A percentile compares a stretch with the other conserved stretches of the same genome.
Evolutionary conservation across 1,140 invertebrate genomes (phyloP).

Genomic region (Bilobella aurantiaca): DNA sequence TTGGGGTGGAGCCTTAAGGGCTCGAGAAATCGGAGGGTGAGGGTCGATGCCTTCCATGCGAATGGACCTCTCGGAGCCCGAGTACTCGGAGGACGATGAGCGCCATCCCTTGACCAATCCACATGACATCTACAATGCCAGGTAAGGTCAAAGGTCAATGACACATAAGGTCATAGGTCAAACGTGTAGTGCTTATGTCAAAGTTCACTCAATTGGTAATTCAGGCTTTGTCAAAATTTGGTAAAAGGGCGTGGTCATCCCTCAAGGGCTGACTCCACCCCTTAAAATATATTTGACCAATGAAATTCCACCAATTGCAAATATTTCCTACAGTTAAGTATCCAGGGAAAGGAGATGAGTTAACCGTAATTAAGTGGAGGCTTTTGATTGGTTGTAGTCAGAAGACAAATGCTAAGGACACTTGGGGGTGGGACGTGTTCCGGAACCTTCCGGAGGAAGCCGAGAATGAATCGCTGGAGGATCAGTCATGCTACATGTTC

Average conservation of each 20-base stretch:
- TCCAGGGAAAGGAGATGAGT: no score
- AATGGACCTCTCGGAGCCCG: constrained; percentile 26
- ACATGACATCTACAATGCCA: constrained; percentile 67
- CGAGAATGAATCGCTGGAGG: constrained; percentile 77
- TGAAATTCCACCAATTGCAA: no score
- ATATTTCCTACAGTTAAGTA: no score
- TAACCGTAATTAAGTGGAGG: background rate
- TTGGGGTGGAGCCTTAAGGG: no score
- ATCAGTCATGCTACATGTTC: constrained; percentile 70
- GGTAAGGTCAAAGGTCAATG: constrained; percentile 55
- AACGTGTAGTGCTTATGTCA: no score
- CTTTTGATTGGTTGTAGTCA: background rate
- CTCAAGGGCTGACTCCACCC: no score
- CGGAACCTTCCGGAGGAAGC: constrained; percentile 73
- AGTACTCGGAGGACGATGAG: constrained; percentile 54
- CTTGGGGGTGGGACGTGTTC: constrained; percentile 72
- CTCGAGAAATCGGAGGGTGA: background rate
- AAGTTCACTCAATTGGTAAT: no score
- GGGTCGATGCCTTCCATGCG: constrained; percentile 31
- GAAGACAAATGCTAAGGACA: background rate
- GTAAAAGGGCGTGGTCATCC: no score
- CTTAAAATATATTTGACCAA: no score
- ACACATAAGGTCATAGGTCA: no score
- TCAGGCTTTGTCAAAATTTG: no score
- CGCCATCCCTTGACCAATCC: constrained; percentile 61